Evolutionary conservation across 2,888 invertebrate species (phyloP), one percentile per base, ranked within the genome.

Genomic region (Drosophila colorata): DNA sequence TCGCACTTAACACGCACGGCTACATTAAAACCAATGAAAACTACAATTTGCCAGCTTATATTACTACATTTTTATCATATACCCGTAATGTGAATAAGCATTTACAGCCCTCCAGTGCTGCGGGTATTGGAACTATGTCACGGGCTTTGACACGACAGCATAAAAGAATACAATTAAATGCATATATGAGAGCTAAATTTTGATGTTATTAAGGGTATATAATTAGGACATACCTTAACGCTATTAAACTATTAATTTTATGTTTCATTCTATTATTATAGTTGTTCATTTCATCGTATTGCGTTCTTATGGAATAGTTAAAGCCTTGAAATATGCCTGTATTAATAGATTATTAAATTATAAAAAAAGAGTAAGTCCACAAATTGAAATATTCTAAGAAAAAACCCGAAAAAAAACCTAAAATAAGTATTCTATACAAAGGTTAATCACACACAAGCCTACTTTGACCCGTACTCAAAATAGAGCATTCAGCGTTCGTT

Each of bases 21-120:
- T 55, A 76, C 74, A 81, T 84, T 78, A 88, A 87, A 86, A 88
- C 82, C 85, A 86, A 85, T 86, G 85, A 86, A 86, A 85, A 88
- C 87, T 88, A 87, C 88, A 87, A 89, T 86, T 87, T 80, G 77
- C 87, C 74, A 71, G 72, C 77, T 80, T 72, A 86, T 74, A 89
- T 79, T 80, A 78, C 82, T 79, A 73, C 78, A 75, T 74, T 87
- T 83, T 80, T 83, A 80, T 78, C 85, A 87, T 78, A 73, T 14
- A 49, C 18, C 31, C 38, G 20, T 75, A 74, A 81, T 78, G 68
- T 61, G 70, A 31, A 60, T 78, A 60, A 57, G 68, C 58, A 60
- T 77, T 73, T 73, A 75, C 58, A 47, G 77, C 60, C 47, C 56
- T 44, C 37, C 35, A n/a, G 14, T 31, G 28, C 40, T 16, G 18